Evolutionary conservation across 2,797 vertebrate species (phyloP).

Genomic region (Coendou prehensilis): DNA sequence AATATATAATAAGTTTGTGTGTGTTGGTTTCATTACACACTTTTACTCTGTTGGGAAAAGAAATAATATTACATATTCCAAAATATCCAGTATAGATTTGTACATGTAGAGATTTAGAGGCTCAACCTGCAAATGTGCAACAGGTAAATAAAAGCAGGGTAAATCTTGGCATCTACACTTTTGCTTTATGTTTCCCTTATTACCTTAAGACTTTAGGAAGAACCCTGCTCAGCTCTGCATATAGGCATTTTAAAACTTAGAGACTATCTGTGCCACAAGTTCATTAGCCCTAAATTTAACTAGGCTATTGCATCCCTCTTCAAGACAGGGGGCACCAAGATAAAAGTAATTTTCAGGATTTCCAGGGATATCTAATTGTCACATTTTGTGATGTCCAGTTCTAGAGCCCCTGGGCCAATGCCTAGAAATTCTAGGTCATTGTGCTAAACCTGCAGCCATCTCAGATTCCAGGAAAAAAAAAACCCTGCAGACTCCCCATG

Average conservation of each 20-base stretch:
- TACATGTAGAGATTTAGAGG: neutral
- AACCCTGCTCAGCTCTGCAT: neutral
- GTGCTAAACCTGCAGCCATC: neutral
- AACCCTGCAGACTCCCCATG: neutral
- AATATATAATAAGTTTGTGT: constrained; percentile 6
- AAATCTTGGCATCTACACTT: neutral
- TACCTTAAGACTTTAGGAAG: neutral
- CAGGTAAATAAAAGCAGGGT: neutral
- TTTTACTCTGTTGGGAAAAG: neutral
- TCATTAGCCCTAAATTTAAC: neutral
- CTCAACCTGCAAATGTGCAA: neutral
- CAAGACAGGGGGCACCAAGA: neutral
- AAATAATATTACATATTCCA: neutral
- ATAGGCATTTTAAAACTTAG: neutral
- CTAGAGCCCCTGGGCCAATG: neutral
- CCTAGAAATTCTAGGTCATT: neutral
- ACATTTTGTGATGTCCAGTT: neutral
- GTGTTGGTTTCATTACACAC: neutral
- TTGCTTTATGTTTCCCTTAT: neutral
- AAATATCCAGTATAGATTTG: neutral
- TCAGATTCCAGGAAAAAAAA: neutral
- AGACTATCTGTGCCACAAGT: neutral
- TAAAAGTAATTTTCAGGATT: neutral
- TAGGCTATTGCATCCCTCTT: neutral
- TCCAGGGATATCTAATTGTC: neutral